A percentile compares a stretch with the other conserved stretches of the same genome.
These are phyloP conservation scores for Rhodinocichla rosea DNA, from an alignment of 2,113 vertebrate genomes.

Conservation along the genomic window DNA sequence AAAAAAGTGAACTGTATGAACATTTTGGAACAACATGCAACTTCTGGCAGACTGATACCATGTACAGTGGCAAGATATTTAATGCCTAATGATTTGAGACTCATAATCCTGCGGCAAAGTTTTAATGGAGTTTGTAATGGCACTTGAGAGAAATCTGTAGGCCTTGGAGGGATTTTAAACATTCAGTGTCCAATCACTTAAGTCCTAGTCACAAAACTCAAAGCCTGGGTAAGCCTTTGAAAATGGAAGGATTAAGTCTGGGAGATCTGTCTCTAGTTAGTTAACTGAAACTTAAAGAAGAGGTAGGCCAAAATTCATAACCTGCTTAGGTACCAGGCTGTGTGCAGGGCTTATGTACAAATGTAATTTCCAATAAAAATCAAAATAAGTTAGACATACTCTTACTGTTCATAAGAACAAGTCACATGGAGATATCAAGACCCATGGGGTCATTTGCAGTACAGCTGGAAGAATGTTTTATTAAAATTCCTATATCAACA, in stretches of 20 bases:
- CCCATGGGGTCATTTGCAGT: slow-evolving; percentile 38
- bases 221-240: slow-evolving; percentile 27
- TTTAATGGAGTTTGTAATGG: neutral
- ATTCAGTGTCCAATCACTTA: neutral
- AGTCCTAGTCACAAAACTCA: neutral
- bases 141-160: neutral
- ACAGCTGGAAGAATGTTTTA: slow-evolving; percentile 18
- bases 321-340: slow-evolving; percentile 46
- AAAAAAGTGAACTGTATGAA: slow-evolving; percentile 27
- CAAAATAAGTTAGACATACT: neutral
- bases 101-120: neutral
- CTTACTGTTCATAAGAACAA: slow-evolving; percentile 2
- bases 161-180: neutral
- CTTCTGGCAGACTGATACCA: neutral
- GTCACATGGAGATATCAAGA: slow-evolving; percentile 25
- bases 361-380: slow-evolving; percentile 12
- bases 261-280: neutral
- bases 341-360: slow-evolving; percentile 24
- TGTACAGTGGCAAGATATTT: neutral
- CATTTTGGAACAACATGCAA: slow-evolving; percentile 7
- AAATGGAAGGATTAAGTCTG: slow-evolving; percentile 31
- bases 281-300: slow-evolving; percentile 8
- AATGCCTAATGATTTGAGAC: neutral
- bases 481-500: slow-evolving; percentile 45
- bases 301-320: slow-evolving; percentile 32